These are phyloP conservation scores for Cephus rjabovi DNA, from an alignment of 2,888 invertebrate genomes.

Conservation along the genomic window DNA sequence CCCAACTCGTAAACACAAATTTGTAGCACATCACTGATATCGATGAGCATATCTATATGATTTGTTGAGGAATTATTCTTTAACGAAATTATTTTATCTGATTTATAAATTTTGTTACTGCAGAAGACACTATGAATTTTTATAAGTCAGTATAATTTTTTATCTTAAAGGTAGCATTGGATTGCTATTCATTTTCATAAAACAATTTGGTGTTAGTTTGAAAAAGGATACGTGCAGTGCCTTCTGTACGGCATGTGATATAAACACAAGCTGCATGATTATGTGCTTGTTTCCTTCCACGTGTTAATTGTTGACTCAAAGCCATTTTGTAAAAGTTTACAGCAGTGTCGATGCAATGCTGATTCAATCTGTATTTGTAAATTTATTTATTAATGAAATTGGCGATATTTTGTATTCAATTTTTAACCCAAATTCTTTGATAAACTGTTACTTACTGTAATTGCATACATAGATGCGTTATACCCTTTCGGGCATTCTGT, in stretches of 20 bases:
- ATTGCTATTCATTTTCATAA: no score
- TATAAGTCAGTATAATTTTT: no score
- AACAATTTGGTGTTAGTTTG: not conserved
- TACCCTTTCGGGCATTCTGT: conserved; percentile 87
- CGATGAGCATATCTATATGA: conserved; percentile 87
- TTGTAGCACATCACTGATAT: conserved; percentile 97
- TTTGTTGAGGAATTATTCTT: no score
- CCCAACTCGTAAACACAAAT: conserved; percentile 97
- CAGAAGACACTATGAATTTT: not conserved
- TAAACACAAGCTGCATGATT: conserved; percentile 98
- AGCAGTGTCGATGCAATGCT: conserved; percentile 93
- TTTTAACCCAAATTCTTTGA: not conserved
- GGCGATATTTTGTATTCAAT: not conserved
- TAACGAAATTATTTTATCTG: no score
- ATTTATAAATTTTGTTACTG: not conserved
- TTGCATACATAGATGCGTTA: conserved; percentile 87
- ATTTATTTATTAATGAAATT: not conserved
- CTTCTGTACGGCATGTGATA: conserved; percentile 95
- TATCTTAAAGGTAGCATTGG: no score
- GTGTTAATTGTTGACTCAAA: conserved; percentile 83
- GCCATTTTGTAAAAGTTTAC: conserved; percentile 96
- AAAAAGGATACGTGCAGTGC: conserved; percentile 89
- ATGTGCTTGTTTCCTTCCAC: conserved; percentile 89
- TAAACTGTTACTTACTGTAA: conserved; percentile 68
- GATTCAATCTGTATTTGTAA: conserved; percentile 74